Evolutionary conservation across 2,113 vertebrate genomes (phyloP).

Genomic region (Elgaria multicarinata): DNA sequence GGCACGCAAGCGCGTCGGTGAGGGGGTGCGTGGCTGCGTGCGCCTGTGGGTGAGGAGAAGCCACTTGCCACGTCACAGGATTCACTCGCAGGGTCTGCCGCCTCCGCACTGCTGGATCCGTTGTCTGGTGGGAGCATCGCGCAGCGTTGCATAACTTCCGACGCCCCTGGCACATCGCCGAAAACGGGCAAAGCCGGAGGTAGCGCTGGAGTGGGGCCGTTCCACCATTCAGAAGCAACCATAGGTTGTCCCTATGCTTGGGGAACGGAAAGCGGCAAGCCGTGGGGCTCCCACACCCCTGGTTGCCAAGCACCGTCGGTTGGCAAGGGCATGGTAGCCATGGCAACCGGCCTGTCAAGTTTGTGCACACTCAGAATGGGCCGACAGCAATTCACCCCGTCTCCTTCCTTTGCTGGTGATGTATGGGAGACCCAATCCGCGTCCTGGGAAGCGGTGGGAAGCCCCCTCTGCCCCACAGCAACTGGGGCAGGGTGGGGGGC

Average conservation of each 20-base stretch:
- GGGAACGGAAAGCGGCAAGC: not conserved
- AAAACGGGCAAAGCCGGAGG: not conserved
- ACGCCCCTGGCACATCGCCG: not conserved
- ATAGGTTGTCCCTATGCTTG: too few species aligned
- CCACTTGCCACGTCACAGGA: conserved; percentile 9
- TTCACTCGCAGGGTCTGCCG: not conserved
- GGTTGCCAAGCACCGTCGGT: not conserved
- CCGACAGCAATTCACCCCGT: not conserved
- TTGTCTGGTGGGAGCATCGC: not conserved
- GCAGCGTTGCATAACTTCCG: not conserved
- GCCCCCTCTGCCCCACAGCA: not conserved
- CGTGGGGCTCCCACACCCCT: too few species aligned
- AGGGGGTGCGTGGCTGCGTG: not conserved
- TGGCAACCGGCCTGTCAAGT: not conserved
- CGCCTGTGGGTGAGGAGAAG: not conserved
- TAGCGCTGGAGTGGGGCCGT: not conserved
- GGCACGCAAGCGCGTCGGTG: not conserved
- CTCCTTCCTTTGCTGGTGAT: not conserved
- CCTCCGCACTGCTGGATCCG: not conserved
- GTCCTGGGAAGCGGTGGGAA: not conserved
- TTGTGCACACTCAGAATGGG: too few species aligned
- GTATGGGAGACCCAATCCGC: not conserved
- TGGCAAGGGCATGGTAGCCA: not conserved
- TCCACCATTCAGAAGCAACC: not conserved
- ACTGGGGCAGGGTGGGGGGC: too few species aligned